Conservation (phyloP, 2,113 vertebrate species). For the Pongo pygmaeus region DNA sequence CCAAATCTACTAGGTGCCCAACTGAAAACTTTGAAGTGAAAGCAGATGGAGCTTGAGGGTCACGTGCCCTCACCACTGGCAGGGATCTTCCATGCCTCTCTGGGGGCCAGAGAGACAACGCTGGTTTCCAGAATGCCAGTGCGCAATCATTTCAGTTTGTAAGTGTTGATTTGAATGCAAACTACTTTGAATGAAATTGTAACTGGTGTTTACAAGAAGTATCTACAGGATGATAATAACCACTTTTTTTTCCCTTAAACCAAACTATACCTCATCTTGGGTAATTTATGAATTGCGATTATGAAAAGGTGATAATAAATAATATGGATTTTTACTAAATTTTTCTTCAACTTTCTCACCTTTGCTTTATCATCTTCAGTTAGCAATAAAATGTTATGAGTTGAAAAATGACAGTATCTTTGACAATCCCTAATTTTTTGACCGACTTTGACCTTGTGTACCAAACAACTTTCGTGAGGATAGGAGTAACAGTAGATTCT, state of each 20-base stretch:
- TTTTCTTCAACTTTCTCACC: not conserved
- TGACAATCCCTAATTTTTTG: conserved; percentile 3
- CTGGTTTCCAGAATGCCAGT: not conserved
- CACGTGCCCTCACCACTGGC: not conserved
- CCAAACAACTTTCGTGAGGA: not conserved
- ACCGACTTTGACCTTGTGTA: not conserved
- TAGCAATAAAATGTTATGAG: not conserved
- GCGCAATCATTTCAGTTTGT: not conserved
- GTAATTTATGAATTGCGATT: not conserved
- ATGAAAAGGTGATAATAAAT: not conserved
- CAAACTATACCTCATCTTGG: not conserved
- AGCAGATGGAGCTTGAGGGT: not conserved
- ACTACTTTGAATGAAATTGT: not conserved
- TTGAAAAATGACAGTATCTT: not conserved
- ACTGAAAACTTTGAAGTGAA: not conserved
- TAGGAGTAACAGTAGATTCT: not conserved
- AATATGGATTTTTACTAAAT: not conserved
- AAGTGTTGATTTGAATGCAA: not conserved
- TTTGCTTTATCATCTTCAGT: not conserved
- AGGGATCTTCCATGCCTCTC: not conserved
- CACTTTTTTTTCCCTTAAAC: not conserved
- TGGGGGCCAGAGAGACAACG: not conserved
- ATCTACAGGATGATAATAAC: not conserved
- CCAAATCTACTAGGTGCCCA: not conserved
- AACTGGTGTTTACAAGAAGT: not conserved